phyloP scores from a whole-genome alignment of 2,888 invertebrate genomes.

The Aethes cnicana region DNA sequence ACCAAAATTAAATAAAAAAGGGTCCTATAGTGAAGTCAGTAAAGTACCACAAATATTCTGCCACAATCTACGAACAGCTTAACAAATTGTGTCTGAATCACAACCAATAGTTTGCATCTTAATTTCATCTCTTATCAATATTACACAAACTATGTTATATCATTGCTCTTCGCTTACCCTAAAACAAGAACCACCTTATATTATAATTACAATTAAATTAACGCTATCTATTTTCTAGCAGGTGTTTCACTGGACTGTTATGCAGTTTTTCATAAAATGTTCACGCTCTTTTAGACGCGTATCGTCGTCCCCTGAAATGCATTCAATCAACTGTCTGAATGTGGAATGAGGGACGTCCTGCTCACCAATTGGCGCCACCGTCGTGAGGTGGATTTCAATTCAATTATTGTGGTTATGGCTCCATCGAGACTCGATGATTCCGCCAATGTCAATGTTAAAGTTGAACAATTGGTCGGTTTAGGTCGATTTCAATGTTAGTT shows the following conservation, averaged over 20 bases:
- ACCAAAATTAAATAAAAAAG: conserved; percentile 60
- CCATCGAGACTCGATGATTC: too few species aligned
- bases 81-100: conserved; percentile 82
- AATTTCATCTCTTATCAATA: conserved; percentile 79
- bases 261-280: conserved; percentile 58
- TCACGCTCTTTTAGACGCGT: conserved; percentile 43
- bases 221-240: conserved; percentile 79
- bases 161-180: conserved; percentile 81
- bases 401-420: too few species aligned
- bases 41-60: conserved; percentile 64
- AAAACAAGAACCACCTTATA: conserved; percentile 81
- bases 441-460: too few species aligned
- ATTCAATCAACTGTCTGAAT: background rate
- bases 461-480: too few species aligned
- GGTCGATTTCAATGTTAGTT: too few species aligned
- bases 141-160: conserved; percentile 82
- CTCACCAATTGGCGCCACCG: too few species aligned
- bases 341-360: too few species aligned
- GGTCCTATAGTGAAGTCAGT: conserved; percentile 70
- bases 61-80: conserved; percentile 77
- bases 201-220: conserved; percentile 80
- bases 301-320: conserved; percentile 14
- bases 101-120: conserved; percentile 82
- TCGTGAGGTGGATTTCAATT: too few species aligned
- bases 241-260: conserved; percentile 75